Base-by-base conservation (phyloP, 2,113 vertebrate species). In the Chionis minor region DNA sequence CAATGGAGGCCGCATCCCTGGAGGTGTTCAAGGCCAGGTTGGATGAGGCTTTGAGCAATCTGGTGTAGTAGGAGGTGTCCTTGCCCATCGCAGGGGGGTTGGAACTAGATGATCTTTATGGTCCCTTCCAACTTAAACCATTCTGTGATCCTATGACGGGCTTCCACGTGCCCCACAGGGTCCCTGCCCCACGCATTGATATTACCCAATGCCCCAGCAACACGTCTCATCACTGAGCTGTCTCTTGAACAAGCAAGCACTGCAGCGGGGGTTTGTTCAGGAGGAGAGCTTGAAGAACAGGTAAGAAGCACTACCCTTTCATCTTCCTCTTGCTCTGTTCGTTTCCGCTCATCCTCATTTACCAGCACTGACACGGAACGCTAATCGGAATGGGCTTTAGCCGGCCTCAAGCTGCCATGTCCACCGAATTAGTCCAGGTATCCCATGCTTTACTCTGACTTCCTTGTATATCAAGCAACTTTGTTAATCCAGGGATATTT, bases 161-260 rank as follows among this genome's bases (percentile, higher is more conserved):
- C 51, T 9, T 2, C 54, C 26, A 2, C 2, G 0, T 8, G 75
- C 23, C 30, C 32, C 12, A 2, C 24, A 5, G 52, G 65, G 58
- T 49, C 44, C 45, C 61, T 1, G 6, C 10, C 33, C 52, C 33
- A 9, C n/a, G 0, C 19, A 2, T 27, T 19, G 8, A 1, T 9
- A 4, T 9, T 81, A 9, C 38, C 65, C 71, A 4, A 7, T 7
- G 10, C 19, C 15, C 18, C 1, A 23, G 26, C n/a, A 12, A 8
- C 1, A 8, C 1, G 3, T 5, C 33, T 35, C 42, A 2, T 6
- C 4, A 0, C 22, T 2, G 14, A 66, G 42, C 32, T 4, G 5
- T 2, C 56, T 47, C 62, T 23, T 8, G 19, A 47, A 24, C 16
- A 15, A 70, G 61, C 12, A 4, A 44, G 54, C 0, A 2, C 75